Evolutionary conservation across 2,113 vertebrate species (phyloP), one percentile per base, ranked within the genome.

Genomic region (Toxotes chatareus): DNA sequence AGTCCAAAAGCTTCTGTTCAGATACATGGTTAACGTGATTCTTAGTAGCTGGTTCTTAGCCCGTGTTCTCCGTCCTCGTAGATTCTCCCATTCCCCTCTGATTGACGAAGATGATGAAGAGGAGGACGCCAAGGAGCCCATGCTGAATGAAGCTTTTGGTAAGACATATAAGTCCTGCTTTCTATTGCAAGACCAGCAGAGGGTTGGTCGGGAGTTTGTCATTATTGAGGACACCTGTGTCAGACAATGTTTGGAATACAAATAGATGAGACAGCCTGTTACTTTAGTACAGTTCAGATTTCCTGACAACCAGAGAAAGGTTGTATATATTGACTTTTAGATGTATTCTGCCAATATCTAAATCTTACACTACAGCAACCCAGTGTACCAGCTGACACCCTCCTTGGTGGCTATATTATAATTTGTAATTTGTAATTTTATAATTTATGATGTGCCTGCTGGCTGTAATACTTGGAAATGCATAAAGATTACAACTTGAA

Each of bases 71-170:
- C 49, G 77, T 81, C 27, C 77, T 63, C 49, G 65, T 89, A 99
- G 98, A 94, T 99, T 99, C 94, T 98, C 98, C 72, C 99, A 98
- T 91, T 99, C 98, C 86, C 97, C 98, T 17, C 95, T 99, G 49
- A 97, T 97, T 63, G 95, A 96, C 75, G 95, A 96, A 7, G 95
- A 95, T 12, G 97, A 99, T 49, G 97, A 98, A 51, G 98, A 98
- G 0, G 97, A 98, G 79, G 98, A 99, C 51, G 96, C 96, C 77
- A 98, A 99, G 88, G 97, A 99, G 64, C 98, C 98, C 21, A 99
- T 99, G 98, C 89, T 99, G 73, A 99, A 97, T 82, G 97, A 99
- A 92, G 98, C 97, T 59, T 99, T 98, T 87, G 98, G 98, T 97
- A 90, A 84, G 91, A 86, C 8, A 1, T 4, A 2, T 27, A 4